Conservation (phyloP, 1,140 invertebrate species). For the Meloidogyne chitwoodi region DNA sequence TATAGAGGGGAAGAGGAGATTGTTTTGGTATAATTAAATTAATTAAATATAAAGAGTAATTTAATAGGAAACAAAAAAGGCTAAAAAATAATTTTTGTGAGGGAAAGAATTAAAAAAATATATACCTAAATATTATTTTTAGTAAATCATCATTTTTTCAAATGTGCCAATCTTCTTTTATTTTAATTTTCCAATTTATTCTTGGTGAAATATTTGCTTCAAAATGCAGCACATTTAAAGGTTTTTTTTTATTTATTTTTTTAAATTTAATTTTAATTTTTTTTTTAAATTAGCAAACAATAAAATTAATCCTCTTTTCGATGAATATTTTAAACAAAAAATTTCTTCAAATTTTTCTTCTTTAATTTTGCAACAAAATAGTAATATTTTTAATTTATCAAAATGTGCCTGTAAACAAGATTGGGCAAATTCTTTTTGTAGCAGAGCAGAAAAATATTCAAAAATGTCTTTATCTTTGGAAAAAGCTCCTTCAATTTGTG, state of each 20-base stretch:
- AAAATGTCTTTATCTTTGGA: constrained; percentile 8
- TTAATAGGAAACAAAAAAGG: too few relatives aligned
- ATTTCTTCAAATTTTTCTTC: not conserved
- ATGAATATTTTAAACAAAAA: too few relatives aligned
- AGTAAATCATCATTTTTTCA: not conserved
- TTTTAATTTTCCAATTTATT: not conserved
- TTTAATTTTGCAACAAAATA: too few relatives aligned
- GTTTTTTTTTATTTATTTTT: not conserved
- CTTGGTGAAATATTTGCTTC: not conserved
- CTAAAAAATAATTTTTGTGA: too few relatives aligned
- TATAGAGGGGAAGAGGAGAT: too few relatives aligned
- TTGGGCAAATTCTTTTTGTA: constrained; percentile 30
- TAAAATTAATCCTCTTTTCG: too few relatives aligned
- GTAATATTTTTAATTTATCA: not conserved
- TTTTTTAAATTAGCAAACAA: not conserved
- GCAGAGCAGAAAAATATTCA: constrained; percentile 12
- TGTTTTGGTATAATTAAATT: too few relatives aligned
- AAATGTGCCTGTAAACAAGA: constrained; percentile 34
- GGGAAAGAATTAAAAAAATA: too few relatives aligned
- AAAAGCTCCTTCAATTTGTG: constrained; percentile 36
- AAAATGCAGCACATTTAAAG: not conserved
- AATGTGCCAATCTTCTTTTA: not conserved
- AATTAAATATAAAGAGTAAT: too few relatives aligned
- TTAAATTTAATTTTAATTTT: not conserved
- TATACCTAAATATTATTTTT: too few relatives aligned